Evolutionary conservation across 2,113 vertebrate species (phyloP).

Genomic region (Ictalurus punctatus): DNA sequence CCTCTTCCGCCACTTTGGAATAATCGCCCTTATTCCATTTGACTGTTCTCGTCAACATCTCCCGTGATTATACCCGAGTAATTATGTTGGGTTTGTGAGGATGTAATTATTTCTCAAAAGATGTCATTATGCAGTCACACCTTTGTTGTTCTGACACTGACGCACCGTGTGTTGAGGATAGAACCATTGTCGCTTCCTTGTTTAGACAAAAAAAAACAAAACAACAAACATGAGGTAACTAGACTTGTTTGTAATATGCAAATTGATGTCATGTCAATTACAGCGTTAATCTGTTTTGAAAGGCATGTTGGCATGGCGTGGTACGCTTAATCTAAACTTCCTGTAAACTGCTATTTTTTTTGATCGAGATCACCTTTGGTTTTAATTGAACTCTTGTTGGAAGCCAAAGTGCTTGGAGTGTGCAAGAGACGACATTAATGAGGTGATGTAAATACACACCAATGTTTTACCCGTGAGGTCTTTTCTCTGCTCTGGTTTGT

Average conservation of each 20-base stretch:
- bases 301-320: background rate
- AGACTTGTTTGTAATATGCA: constrained; percentile 15
- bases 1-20: background rate
- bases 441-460: background rate
- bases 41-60: constrained; percentile 36
- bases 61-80: constrained; percentile 48
- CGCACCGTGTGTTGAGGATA: background rate
- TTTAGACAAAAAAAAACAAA: background rate
- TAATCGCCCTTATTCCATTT: constrained; percentile 36
- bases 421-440: constrained; percentile 17
- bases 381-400: constrained; percentile 48
- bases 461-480: background rate
- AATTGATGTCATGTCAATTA: constrained; percentile 24
- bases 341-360: constrained; percentile 32
- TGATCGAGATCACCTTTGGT: constrained; percentile 31
- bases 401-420: constrained; percentile 11
- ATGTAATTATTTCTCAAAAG: constrained; percentile 60
- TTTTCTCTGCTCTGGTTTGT: background rate
- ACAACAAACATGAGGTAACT: background rate
- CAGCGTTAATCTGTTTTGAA: constrained; percentile 40
- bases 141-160: constrained; percentile 39
- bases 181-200: background rate
- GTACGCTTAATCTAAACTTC: constrained; percentile 30
- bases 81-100: constrained; percentile 52
- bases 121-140: constrained; percentile 61